These are phyloP conservation scores for Cosmopolites sordidus DNA, from an alignment of 2,888 invertebrate species.

Conservation along the genomic window DNA sequence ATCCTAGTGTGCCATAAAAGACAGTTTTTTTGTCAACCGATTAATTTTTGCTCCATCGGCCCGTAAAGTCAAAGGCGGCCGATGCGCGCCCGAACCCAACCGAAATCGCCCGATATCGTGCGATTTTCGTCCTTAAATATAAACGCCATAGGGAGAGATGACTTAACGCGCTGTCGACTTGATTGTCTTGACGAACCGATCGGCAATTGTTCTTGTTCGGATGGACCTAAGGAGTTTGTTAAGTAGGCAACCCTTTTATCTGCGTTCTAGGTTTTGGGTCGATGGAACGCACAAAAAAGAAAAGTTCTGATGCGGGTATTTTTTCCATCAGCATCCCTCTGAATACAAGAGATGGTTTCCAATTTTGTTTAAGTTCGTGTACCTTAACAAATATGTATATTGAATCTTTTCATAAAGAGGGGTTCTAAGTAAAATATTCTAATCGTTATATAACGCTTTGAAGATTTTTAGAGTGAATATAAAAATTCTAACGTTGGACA, in stretches of 20 bases:
- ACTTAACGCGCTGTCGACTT: conserved; percentile 26
- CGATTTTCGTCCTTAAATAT: conserved; percentile 30
- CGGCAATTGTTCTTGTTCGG: conserved; percentile 32
- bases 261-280: conserved; percentile 1
- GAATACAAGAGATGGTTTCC: too few species aligned
- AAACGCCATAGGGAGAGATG: conserved; percentile 13
- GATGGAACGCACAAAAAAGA: conserved; percentile 1
- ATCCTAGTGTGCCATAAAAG: conserved; percentile 33
- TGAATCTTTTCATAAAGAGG: too few species aligned
- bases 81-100: conserved; percentile 25
- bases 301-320: too few species aligned
- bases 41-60: conserved; percentile 39
- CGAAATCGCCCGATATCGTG: conserved; percentile 25
- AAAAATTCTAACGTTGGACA: too few species aligned
- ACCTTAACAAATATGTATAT: too few species aligned
- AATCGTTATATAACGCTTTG: too few species aligned
- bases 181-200: conserved; percentile 26
- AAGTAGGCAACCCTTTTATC: conserved; percentile 31
- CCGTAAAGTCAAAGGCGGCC: conserved; percentile 48
- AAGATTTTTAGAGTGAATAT: too few species aligned
- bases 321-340: too few species aligned
- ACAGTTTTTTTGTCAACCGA: conserved; percentile 35
- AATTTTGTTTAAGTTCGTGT: too few species aligned
- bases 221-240: conserved; percentile 22
- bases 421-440: too few species aligned